phyloP scores from a whole-genome alignment of 2,113 vertebrate species.

The Ailurus styani region DNA sequence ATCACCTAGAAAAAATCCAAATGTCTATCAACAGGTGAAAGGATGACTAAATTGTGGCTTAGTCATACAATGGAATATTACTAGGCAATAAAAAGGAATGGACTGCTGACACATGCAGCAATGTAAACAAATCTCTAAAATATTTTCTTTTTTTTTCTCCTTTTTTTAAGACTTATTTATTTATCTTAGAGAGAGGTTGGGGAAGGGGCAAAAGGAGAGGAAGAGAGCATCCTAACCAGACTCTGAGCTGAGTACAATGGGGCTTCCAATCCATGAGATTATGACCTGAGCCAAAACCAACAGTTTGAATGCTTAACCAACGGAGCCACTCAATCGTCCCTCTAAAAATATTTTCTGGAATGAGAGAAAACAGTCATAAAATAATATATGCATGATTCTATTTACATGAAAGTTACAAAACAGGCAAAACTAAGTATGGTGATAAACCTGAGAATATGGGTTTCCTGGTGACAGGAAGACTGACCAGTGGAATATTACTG shows the following conservation, averaged over 20 bases:
- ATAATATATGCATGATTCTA: neutral
- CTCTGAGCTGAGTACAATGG: neutral
- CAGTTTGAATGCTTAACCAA: neutral
- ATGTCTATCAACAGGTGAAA: neutral
- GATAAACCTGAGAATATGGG: neutral
- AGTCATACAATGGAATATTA: neutral
- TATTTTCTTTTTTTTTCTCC: neutral
- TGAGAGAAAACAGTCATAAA: neutral
- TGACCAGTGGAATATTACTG: neutral
- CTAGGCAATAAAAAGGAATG: neutral
- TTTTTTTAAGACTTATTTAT: neutral
- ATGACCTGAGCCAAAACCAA: neutral
- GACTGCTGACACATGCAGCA: neutral
- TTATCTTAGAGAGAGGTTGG: neutral
- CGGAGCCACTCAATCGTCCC: neutral
- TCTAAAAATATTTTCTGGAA: neutral
- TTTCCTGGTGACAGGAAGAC: neutral
- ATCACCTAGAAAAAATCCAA: neutral
- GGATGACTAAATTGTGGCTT: neutral
- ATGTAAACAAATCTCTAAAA: neutral
- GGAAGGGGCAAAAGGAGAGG: neutral
- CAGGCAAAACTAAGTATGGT: neutral
- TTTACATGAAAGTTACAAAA: neutral
- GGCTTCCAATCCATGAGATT: neutral
- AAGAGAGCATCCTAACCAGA: neutral